A percentile compares a stretch with the other conserved stretches of the same genome.
phyloP scores from a whole-genome alignment of 2,797 vertebrate species.

The Rhadinocentrus ornatus region DNA sequence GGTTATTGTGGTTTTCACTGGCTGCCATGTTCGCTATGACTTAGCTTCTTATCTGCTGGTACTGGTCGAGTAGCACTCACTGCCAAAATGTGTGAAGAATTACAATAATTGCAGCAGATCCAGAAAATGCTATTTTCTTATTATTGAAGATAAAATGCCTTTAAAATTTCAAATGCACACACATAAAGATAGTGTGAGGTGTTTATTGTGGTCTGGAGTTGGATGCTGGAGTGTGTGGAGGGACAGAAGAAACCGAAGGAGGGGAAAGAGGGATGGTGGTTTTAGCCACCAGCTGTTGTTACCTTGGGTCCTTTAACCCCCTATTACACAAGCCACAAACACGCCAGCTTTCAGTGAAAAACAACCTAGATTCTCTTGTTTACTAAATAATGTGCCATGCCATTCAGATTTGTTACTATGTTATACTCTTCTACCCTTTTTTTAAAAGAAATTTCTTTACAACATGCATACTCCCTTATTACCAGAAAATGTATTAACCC shows the following conservation, averaged over 20 bases:
- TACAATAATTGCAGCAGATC: constrained; percentile 19
- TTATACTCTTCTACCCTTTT: constrained; percentile 22
- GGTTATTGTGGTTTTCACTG: constrained; percentile 73
- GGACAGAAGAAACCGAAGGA: constrained; percentile 62
- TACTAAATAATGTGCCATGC: constrained; percentile 80
- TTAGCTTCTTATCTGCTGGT: constrained; percentile 44
- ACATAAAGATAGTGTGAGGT: constrained; percentile 61
- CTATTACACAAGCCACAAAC: constrained; percentile 79
- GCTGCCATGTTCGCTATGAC: constrained; percentile 62
- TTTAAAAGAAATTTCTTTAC: constrained; percentile 6
- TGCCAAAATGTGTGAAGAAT: constrained; percentile 47
- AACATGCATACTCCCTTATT: constrained; percentile 39
- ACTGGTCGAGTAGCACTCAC: constrained; percentile 33
- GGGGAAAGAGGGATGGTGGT: constrained; percentile 77
- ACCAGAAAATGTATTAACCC: not conserved
- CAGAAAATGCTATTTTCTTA: constrained; percentile 37
- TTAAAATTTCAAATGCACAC: constrained; percentile 36
- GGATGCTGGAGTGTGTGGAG: constrained; percentile 67
- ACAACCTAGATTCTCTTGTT: constrained; percentile 83
- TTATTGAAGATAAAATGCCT: constrained; percentile 42
- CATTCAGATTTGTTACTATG: constrained; percentile 45
- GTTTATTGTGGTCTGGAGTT: constrained; percentile 80
- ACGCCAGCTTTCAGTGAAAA: constrained; percentile 79
- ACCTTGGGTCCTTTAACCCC: constrained; percentile 82
- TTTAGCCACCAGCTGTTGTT: constrained; percentile 80